These are phyloP conservation scores for Eupeodes corollae DNA, from an alignment of 1,140 invertebrate genomes.

Conservation along the genomic window DNA sequence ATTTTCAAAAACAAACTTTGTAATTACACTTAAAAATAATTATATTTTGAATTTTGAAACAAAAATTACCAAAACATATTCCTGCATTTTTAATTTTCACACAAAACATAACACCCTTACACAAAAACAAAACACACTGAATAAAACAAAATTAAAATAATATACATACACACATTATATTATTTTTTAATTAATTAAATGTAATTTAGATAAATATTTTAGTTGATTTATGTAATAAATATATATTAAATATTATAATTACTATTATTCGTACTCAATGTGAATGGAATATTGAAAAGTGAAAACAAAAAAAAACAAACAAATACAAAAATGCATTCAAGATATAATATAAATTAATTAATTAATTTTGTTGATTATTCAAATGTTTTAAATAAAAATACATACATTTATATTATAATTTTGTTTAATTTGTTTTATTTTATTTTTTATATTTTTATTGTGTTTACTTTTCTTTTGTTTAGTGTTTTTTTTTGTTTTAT, in stretches of 20 bases:
- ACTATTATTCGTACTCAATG: conserved; percentile 25
- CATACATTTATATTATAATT: conserved; percentile 5
- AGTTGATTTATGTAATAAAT: conserved; percentile 32
- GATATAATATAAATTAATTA: too few relatives aligned
- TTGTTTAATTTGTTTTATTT: conserved; percentile 5
- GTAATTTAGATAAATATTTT: conserved; percentile 38
- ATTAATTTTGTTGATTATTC: conserved; percentile 36
- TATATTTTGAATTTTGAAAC: too few relatives aligned
- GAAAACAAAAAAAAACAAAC: conserved; percentile 16
- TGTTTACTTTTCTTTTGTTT: too few relatives aligned
- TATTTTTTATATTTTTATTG: neutral
- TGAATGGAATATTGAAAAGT: conserved; percentile 12
- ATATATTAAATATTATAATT: neutral
- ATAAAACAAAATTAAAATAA: too few relatives aligned
- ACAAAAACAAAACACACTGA: too few relatives aligned
- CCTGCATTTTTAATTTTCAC: too few relatives aligned
- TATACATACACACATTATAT: conserved; percentile 13
- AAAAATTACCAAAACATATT: too few relatives aligned
- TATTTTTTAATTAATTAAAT: conserved; percentile 24
- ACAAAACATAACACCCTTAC: too few relatives aligned
- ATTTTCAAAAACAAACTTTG: too few relatives aligned
- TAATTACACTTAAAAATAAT: too few relatives aligned
- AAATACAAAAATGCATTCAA: neutral
- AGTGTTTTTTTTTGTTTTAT: too few relatives aligned
- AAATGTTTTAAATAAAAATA: conserved; percentile 35